Conservation (phyloP, 2,888 invertebrate genomes). For the Stenchaetothrips biformis region DNA sequence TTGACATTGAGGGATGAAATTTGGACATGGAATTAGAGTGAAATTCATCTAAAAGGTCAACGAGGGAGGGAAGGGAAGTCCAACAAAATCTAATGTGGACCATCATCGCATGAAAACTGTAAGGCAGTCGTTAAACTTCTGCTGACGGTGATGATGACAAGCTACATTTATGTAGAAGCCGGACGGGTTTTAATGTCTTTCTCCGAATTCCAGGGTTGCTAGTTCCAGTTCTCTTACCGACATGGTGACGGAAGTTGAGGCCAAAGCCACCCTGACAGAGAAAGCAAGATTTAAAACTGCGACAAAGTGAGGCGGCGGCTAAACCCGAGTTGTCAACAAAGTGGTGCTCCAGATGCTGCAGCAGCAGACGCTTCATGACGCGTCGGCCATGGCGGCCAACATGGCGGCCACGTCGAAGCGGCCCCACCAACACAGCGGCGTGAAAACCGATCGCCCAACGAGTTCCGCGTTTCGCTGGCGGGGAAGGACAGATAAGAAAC, state of each 20-base stretch:
- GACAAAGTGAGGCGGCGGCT: no score
- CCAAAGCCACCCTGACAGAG: neutral
- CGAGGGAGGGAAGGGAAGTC: neutral
- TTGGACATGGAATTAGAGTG: no score
- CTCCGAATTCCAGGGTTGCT: neutral
- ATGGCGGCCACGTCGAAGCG: neutral
- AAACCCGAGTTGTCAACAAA: neutral
- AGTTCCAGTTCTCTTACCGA: neutral
- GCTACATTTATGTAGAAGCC: neutral
- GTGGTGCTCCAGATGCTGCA: neutral
- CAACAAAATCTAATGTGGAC: neutral
- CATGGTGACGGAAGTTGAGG: neutral
- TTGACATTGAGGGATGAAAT: no score
- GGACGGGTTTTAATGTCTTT: neutral
- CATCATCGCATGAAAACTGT: no score
- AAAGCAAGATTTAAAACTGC: neutral
- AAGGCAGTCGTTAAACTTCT: neutral
- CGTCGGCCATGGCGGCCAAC: neutral
- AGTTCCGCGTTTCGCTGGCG: no score
- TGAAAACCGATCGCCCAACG: no score
- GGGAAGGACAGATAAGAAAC: no score
- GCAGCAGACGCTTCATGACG: constrained; percentile 9
- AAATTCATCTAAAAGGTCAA: neutral
- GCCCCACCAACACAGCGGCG: neutral
- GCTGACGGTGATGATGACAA: neutral